A percentile compares a stretch with the other conserved stretches of the same genome.
phyloP scores from a whole-genome alignment of 1,140 invertebrate species.

The Heliothis virescens region DNA sequence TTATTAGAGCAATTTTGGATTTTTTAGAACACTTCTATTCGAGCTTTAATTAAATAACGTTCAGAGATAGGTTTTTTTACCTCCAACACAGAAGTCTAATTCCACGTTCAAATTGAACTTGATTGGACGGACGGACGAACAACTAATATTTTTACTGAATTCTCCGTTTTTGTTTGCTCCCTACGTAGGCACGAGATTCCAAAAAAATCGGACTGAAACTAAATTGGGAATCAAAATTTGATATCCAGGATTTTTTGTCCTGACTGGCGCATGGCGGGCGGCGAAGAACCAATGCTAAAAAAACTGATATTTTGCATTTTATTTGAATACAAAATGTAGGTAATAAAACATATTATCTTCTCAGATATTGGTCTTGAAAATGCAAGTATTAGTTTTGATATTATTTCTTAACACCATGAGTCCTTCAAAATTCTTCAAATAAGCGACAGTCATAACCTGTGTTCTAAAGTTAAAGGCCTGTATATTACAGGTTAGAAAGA shows the following conservation, averaged over 20 bases:
- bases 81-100: slow-evolving; percentile 3
- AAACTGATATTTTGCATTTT: neutral
- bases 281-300: neutral
- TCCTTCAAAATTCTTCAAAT: too few relatives aligned
- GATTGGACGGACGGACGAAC: slow-evolving; percentile 18
- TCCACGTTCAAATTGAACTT: slow-evolving; percentile 8
- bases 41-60: too few relatives aligned
- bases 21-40: too few relatives aligned
- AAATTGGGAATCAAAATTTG: slow-evolving; percentile 17
- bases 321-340: neutral
- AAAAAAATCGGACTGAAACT: neutral
- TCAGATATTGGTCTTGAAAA: too few relatives aligned
- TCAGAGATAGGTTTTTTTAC: slow-evolving; percentile 16
- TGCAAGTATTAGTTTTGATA: too few relatives aligned
- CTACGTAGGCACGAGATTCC: neutral
- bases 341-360: too few relatives aligned
- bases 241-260: neutral
- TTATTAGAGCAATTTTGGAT: too few relatives aligned
- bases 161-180: neutral
- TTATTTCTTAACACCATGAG: too few relatives aligned
- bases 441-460: neutral
- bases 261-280: neutral
- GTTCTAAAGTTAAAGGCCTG: too few relatives aligned
- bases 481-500: too few relatives aligned
- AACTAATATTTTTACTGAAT: slow-evolving; percentile 5